Base-by-base conservation (phyloP, 2,113 vertebrate species). In the Atractosteus spatula region DNA sequence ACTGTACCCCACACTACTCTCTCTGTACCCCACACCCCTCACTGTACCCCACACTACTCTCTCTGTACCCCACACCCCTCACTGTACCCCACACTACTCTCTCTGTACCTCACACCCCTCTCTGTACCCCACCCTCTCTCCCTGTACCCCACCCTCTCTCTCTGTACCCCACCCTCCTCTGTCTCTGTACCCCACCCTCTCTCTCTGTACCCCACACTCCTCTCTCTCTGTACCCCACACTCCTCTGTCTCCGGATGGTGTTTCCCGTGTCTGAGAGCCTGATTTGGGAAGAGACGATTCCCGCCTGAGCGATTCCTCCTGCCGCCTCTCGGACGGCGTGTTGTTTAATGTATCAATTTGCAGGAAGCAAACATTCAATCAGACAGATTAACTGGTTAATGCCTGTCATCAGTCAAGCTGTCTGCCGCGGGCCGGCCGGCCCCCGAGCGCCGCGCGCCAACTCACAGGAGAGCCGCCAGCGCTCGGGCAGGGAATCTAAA, bases 331-430 rank as follows among this genome's bases (percentile, higher is more conserved):
- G 17, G 47, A 5, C 90, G 91, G 92, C 93, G 91, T 95, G 95
- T 96, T 95, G 94, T 96, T 96, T 96, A 96, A 96, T 96, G 95
- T 96, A 95, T 96, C 95, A 96, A 96, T 96, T 96, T 96, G 91
- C 93, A 95, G 95, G 94, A 96, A 96, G 94, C 94, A 96, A 96
- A 96, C 94, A 96, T 96, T 96, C 95, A 96, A 96, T 96, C 95
- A 96, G 95, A 95, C 94, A 95, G 94, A 96, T 96, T 96, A 96
- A 96, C 93, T 94, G 91, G 94, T 94, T 96, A 96, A 96, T 96
- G 94, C 90, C 93, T 93, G 93, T 95, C 95, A 96, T 96, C 95
- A 94, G 93, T 96, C 95, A 96, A 95, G 91, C 94, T 96, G 95
- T 96, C 94, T 92, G 91, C 92, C 86, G 68, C 64, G 41, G 84